Percentiles rank a stretch among this genome's conserved stretches.
Evolutionary conservation across 2,113 vertebrate genomes (phyloP).

Genomic region (Mormyrus iriodes): DNA sequence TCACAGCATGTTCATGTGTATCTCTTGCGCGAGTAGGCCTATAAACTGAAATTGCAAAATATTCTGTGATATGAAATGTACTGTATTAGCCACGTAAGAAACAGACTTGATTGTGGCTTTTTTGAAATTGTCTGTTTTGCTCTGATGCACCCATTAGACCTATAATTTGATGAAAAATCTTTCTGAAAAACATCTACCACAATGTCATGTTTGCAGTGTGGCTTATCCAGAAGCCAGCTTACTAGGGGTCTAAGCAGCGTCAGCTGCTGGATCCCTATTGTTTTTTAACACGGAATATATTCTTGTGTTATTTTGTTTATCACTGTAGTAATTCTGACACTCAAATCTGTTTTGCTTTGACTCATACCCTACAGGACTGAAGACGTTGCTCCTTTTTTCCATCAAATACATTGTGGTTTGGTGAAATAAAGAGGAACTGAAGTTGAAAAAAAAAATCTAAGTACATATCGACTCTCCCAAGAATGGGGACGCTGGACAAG

Average conservation of each 20-base stretch:
- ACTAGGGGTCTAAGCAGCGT: neutral
- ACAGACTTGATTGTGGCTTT: neutral
- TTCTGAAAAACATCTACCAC: neutral
- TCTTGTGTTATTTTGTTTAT: neutral
- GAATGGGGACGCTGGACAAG: constrained; percentile 69
- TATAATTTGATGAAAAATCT: neutral
- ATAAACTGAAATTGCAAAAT: neutral
- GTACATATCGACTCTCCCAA: constrained; percentile 65
- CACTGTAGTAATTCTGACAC: neutral
- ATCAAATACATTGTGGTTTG: constrained; percentile 60
- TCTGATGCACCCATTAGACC: neutral
- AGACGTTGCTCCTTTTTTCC: constrained; percentile 57
- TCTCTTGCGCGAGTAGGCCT: neutral
- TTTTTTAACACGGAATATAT: neutral
- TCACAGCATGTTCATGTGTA: neutral
- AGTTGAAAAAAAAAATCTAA: constrained; percentile 41
- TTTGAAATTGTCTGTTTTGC: neutral
- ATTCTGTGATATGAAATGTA: neutral
- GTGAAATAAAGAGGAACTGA: constrained; percentile 67
- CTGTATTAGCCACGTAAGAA: neutral
- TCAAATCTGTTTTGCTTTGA: constrained; percentile 34
- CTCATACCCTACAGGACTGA: constrained; percentile 59
- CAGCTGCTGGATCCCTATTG: neutral
- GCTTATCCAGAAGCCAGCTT: neutral
- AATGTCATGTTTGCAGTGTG: neutral